Evolutionary conservation across 1,140 invertebrate species (phyloP), one percentile per base, ranked within the genome.

Genomic region (Drosophila elegans): DNA sequence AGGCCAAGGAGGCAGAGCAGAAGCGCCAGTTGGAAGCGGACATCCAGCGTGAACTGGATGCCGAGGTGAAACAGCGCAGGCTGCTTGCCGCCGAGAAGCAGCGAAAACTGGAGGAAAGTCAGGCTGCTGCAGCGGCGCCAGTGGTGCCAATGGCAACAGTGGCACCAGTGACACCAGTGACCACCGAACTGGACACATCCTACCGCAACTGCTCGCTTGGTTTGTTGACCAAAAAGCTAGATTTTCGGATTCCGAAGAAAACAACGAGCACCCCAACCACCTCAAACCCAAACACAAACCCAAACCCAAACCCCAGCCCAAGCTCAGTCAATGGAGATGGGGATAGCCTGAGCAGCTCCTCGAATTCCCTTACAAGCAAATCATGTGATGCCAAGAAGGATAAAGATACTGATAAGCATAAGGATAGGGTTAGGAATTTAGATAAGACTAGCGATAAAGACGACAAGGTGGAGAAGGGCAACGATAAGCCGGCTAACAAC

Each of bases 171-270:
- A n/a, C 34, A 9, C 7, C 49, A 10, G 32, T 34, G 1, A 11
- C 60, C 16, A 21, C 16, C 7, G 38, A 48, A 21, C 49, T 86
- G 10, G 84, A 88, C 10, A 88, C 80, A 5, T 83, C 77, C 4
- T 89, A 83, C 64, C 54, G 83, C 3, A 73, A 42, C 57, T 38
- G 25, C 13, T 36, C 52, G 11, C 11, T 32, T 0, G 27, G 34
- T 1, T 34, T 51, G 4, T 38, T 51, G n/a, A 51, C 41, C 0
- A 82, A 79, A 27, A 86, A 82, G 42, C 60, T 79, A 4, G 59
- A 59, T 9, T 88, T 83, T 11, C 78, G 78, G 1, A 88, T 88
- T 52, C 83, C 83, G 0, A 86, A 86, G 4, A 86, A 79, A 36
- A 27, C 49, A 2, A 16, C 5, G 6, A 21, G 1, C 16, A 21